Conservation (phyloP, 2,797 vertebrate species). For the Thunnus albacares region DNA sequence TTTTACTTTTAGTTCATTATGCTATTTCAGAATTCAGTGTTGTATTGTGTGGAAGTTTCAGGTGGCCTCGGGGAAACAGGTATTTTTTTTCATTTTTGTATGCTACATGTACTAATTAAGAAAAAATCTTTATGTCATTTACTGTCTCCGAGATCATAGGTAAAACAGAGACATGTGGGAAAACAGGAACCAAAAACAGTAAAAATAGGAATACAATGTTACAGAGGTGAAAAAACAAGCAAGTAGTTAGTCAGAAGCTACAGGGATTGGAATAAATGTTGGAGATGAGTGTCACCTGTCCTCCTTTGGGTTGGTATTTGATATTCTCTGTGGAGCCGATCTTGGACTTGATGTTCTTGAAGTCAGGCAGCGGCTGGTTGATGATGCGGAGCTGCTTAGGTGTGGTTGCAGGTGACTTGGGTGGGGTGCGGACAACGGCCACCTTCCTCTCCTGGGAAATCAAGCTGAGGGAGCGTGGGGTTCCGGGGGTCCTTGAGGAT, state of each 20-base stretch:
- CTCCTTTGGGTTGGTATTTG: conserved; percentile 98
- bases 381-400: conserved; percentile 96
- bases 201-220: conserved; percentile 6
- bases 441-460: conserved; percentile 96
- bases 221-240: conserved; percentile 9
- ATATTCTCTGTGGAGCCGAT: conserved; percentile 98
- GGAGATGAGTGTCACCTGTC: conserved; percentile 89
- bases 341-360: conserved; percentile 97
- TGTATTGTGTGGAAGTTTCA: no score
- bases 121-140: background rate
- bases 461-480: conserved; percentile 94
- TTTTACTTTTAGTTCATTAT: no score
- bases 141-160: background rate
- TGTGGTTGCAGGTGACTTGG: conserved; percentile 97
- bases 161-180: background rate
- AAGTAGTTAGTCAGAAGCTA: background rate
- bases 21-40: no score
- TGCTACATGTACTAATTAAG: background rate
- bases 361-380: conserved; percentile 96
- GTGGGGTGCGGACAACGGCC: conserved; percentile 95
- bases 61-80: no score
- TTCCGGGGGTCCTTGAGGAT: conserved; percentile 94
- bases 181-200: conserved; percentile 21
- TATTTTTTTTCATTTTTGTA: background rate
- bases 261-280: conserved; percentile 1